Evolutionary conservation across 1,140 invertebrate genomes (phyloP).

Genomic region (Heliconius hewitsoni): DNA sequence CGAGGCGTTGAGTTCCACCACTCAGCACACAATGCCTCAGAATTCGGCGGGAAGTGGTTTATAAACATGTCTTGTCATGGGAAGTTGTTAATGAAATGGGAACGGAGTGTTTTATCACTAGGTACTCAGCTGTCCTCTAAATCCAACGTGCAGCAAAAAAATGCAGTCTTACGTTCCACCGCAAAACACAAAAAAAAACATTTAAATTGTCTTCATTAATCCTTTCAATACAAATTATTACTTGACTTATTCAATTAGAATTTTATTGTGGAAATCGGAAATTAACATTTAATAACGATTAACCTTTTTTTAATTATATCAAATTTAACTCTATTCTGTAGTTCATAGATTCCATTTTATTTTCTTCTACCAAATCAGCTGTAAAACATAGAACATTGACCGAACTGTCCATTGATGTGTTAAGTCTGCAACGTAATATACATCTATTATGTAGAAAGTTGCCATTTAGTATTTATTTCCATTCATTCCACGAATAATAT

Average conservation of each 20-base stretch:
- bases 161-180: too few relatives aligned
- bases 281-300: neutral
- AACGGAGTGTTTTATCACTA: too few relatives aligned
- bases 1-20: too few relatives aligned
- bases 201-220: neutral
- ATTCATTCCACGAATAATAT: neutral
- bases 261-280: neutral
- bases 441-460: constrained; percentile 47
- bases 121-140: too few relatives aligned
- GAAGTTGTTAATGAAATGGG: too few relatives aligned
- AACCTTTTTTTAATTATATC: neutral
- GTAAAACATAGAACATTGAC: constrained; percentile 34
- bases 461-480: constrained; percentile 24
- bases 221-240: neutral
- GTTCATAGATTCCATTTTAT: constrained; percentile 12
- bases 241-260: neutral
- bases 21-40: too few relatives aligned
- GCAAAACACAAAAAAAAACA: neutral
- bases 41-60: too few relatives aligned
- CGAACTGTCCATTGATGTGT: constrained; percentile 43
- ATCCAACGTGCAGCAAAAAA: too few relatives aligned
- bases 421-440: constrained; percentile 41
- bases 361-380: constrained; percentile 17
- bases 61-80: too few relatives aligned
- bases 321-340: neutral